Conservation (phyloP, 2,888 invertebrate species). For the Aspidiotus destructor region DNA sequence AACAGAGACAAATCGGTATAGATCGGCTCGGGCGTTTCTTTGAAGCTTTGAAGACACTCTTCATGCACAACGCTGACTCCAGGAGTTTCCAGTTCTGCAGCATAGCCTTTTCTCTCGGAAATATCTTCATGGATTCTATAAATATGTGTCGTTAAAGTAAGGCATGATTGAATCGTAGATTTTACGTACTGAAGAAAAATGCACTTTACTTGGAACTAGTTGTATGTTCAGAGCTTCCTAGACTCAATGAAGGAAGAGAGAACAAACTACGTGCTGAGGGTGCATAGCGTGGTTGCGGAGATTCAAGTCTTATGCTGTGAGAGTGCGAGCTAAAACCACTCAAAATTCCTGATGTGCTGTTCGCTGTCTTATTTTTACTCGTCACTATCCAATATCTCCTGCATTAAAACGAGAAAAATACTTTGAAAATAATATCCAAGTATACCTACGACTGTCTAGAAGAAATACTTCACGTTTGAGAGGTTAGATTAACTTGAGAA, state of each 20-base stretch:
- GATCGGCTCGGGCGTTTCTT: conserved; percentile 85
- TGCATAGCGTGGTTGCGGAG: conserved; percentile 26
- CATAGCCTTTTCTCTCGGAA: conserved; percentile 21
- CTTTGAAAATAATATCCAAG: not conserved
- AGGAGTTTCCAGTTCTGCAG: conserved; percentile 35
- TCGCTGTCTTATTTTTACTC: conserved; percentile 52
- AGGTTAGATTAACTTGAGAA: conserved; percentile 3
- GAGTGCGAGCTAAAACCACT: not conserved
- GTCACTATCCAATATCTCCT: conserved; percentile 70
- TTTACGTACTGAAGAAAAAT: not conserved
- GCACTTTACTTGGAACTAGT: not conserved
- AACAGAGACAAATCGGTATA: conserved; percentile 86
- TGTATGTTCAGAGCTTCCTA: conserved; percentile 41
- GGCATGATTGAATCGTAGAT: not conserved
- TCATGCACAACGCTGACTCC: conserved; percentile 27
- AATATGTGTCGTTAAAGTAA: not conserved
- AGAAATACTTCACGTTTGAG: too few relatives aligned
- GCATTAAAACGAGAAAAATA: conserved; percentile 20
- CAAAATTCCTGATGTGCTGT: conserved; percentile 36
- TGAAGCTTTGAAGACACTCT: conserved; percentile 53
- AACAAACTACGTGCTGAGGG: conserved; percentile 41
- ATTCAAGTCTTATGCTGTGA: conserved; percentile 27
- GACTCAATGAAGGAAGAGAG: conserved; percentile 43
- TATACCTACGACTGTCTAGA: not conserved
- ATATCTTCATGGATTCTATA: conserved; percentile 24